Evolutionary conservation across 1,140 invertebrate species (phyloP), one percentile per base, ranked within the genome.

Genomic region (Panulirus ornatus): DNA sequence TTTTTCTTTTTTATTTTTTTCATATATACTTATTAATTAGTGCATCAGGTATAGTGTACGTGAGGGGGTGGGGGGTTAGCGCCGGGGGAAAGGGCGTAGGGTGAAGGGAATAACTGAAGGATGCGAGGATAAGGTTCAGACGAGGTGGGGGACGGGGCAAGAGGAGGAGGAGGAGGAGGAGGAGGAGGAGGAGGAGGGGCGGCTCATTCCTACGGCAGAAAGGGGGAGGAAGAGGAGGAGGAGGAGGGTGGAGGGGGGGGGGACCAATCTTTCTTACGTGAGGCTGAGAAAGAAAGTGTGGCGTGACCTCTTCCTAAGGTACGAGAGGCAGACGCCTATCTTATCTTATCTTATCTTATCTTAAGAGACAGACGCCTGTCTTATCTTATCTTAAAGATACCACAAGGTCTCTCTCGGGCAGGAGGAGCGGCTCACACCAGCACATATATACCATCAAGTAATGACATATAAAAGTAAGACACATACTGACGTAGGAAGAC

Each of bases 1-100:
- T n/a, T 73, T 73, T 38, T 73, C 16, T 34, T 73, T 73, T n/a
- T n/a, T n/a, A n/a, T n/a, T n/a, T n/a, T n/a, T n/a, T n/a, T n/a
- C n/a, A n/a, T n/a, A n/a, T n/a, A 73, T 73, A 73, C 42, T 38
- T 38, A 73, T 73, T 73, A 73, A 73, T 73, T 73, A 38, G 27
- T 73, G 70, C 70, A 30, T 73, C 70, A 73, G 70, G 30, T 73
- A 38, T 14, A 73, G n/a, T n/a, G n/a, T n/a, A n/a, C n/a, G n/a
- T 63, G 58, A 22, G 58, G 19, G 58, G 1, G 58, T 63, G 58
- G 51, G 9, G 51, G 51, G 22, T 22, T 58, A n/a, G n/a, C n/a
- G n/a, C 1, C 5, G 9, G 66, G 1, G 34, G 8, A 34, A 5
- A 34, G 16, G 71, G 16, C 16, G 2, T n/a, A 75, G 0, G 16